phyloP scores from a whole-genome alignment of 2,888 invertebrate genomes.

The Caenorhabditis sulstoni region DNA sequence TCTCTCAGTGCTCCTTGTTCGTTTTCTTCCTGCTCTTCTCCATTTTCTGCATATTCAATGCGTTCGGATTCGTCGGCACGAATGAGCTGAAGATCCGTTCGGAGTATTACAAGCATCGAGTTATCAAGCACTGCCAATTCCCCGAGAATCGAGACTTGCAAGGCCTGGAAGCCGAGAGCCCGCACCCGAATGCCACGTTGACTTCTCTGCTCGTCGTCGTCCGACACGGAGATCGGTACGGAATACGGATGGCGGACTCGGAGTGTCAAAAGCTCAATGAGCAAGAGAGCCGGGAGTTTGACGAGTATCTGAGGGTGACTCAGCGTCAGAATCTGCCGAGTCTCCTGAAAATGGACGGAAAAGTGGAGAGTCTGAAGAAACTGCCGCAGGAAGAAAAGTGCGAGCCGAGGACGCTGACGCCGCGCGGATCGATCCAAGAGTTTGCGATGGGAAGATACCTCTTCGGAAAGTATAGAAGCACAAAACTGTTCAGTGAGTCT shows the following conservation, averaged over 20 bases:
- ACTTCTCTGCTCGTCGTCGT: conserved; percentile 28
- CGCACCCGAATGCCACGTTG: conserved; percentile 38
- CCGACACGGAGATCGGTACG: conserved; percentile 39
- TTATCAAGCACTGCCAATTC: conserved; percentile 29
- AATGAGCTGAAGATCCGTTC: conserved; percentile 25
- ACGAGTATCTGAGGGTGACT: conserved; percentile 10
- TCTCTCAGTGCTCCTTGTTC: conserved; percentile 32
- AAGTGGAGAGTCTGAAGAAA: conserved; percentile 1
- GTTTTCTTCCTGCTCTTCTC: conserved; percentile 25
- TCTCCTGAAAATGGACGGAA: background rate
- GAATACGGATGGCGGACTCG: background rate
- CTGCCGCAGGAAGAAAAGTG: conserved; percentile 2
- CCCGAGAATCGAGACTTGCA: conserved; percentile 22
- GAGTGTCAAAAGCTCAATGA: conserved; percentile 23
- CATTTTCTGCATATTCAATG: conserved; percentile 35
- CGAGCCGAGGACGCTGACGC: background rate
- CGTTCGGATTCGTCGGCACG: conserved; percentile 34
- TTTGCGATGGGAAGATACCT: conserved; percentile 30
- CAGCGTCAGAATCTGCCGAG: background rate
- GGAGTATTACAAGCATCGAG: conserved; percentile 11
- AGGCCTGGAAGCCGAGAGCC: conserved; percentile 20
- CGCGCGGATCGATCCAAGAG: conserved; percentile 35
- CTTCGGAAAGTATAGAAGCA: conserved; percentile 15
- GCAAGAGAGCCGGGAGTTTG: conserved; percentile 13
- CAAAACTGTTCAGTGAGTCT: conserved; percentile 32